Evolutionary conservation across 2,888 invertebrate genomes (phyloP), one percentile per base, ranked within the genome.

Genomic region (Parasteatoda lunata): DNA sequence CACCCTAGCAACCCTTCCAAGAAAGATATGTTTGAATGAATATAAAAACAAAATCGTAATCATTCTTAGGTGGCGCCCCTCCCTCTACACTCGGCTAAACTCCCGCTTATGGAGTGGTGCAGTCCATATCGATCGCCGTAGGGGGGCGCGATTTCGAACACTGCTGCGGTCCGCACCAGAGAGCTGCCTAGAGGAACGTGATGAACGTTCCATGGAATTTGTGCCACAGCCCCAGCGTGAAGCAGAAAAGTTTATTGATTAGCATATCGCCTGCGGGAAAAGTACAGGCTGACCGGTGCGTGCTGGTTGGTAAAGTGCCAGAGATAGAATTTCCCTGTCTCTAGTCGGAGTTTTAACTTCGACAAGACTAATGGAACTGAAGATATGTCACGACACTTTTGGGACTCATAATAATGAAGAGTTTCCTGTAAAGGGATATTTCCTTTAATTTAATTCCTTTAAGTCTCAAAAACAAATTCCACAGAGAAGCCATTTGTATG

Each of bases 81-180:
- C 48, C 78, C n/a, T 30, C 48, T 7, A n/a, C n/a, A 15, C 45
- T 30, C 66, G 4, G 45, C 59, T 15, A 5, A 75, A 59, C 76
- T 68, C 64, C 72, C 72, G 8, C n/a, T 7, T 45, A 70, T 4
- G 15, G 51, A 84, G 79, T 84, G 84, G 85, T 76, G 71, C 80
- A 80, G 79, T 77, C 85, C 80, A 59, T n/a, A 66, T 65, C 81
- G 75, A 85, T 79, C 79, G 75, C 69, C 45, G 54, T 65, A 48
- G 75, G 79, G 30, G 84, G 84, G 79, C 49, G 76, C 71, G 15
- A 7, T 11, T 52, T 69, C 54, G 64, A 64, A 9, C 52, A 66
- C 30, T 59, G 59, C 79, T 49, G 49, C 65, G 11, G 30, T 69
- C 11, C 66, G 52, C 69, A 77, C 77, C 65, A 65, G 49, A n/a